These are phyloP conservation scores for Leptopilina syphax DNA, from an alignment of 2,888 invertebrate species.

Conservation along the genomic window DNA sequence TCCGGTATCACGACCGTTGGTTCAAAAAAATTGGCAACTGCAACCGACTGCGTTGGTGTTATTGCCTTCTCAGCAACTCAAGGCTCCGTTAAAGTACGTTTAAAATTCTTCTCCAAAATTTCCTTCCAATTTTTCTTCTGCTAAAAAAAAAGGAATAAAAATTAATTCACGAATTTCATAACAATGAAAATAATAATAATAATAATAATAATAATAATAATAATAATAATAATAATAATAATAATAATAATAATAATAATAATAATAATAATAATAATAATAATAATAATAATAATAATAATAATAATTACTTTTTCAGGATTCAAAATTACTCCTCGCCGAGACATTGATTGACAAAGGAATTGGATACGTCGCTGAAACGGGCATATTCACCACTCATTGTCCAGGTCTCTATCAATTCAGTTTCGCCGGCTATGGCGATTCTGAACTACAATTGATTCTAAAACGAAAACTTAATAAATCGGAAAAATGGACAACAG, in stretches of 20 bases:
- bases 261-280: neutral
- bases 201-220: neutral
- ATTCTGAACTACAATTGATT: slow-evolving; percentile 66
- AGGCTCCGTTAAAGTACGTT: slow-evolving; percentile 64
- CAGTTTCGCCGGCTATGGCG: slow-evolving; percentile 75
- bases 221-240: too few relatives aligned
- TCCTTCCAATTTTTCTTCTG: neutral
- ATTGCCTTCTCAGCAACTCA: slow-evolving; percentile 75
- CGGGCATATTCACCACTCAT: slow-evolving; percentile 76
- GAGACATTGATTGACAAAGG: slow-evolving; percentile 75
- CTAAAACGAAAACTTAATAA: slow-evolving; percentile 70
- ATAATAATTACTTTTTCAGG: slow-evolving; percentile 53
- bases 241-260: neutral
- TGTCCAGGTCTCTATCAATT: slow-evolving; percentile 78
- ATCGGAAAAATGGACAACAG: slow-evolving; percentile 66
- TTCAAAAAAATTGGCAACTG: slow-evolving; percentile 74
- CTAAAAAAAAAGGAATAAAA: neutral
- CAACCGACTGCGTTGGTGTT: slow-evolving; percentile 75
- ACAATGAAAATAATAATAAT: too few relatives aligned
- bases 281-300: too few relatives aligned
- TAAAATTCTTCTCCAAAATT: neutral
- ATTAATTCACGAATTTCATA: too few relatives aligned
- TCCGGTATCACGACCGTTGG: slow-evolving; percentile 73
- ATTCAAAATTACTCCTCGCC: slow-evolving; percentile 61
- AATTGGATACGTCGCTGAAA: slow-evolving; percentile 75